phyloP scores from a whole-genome alignment of 2,113 vertebrate species.

The Meriones unguiculatus region DNA sequence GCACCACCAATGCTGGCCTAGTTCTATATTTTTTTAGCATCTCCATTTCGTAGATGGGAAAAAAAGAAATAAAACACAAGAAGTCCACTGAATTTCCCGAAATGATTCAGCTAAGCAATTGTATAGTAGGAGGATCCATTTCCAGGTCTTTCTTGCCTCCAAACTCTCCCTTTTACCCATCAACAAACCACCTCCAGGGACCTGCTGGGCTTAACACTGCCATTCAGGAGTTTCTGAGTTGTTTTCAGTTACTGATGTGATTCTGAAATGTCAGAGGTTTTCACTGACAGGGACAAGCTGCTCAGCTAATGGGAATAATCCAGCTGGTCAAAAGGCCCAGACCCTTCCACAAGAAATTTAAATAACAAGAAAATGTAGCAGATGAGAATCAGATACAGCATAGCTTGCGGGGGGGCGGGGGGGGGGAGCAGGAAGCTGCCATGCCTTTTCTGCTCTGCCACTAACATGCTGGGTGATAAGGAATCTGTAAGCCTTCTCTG shows the following conservation, averaged over 20 bases:
- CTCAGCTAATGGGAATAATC: slow-evolving; percentile 8
- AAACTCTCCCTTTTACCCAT: neutral
- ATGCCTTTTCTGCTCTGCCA: neutral
- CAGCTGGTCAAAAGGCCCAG: neutral
- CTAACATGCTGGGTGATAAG: neutral
- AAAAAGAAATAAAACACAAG: neutral
- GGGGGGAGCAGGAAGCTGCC: neutral
- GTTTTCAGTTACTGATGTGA: neutral
- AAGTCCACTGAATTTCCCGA: neutral
- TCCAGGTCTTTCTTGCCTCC: neutral
- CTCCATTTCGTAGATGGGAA: neutral
- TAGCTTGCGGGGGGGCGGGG: neutral
- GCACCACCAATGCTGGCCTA: neutral
- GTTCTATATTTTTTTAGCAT: neutral
- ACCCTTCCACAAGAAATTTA: neutral
- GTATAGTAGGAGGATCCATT: neutral
- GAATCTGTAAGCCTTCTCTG: neutral
- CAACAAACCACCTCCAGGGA: neutral
- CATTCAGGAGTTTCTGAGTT: neutral
- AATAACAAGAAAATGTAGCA: neutral
- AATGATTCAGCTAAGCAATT: neutral
- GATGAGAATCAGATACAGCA: neutral
- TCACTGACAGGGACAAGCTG: neutral
- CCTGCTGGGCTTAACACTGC: neutral
- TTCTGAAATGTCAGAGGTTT: neutral